These are phyloP conservation scores for Formicarius rufipectus DNA, from an alignment of 2,113 vertebrate species.

Conservation along the genomic window DNA sequence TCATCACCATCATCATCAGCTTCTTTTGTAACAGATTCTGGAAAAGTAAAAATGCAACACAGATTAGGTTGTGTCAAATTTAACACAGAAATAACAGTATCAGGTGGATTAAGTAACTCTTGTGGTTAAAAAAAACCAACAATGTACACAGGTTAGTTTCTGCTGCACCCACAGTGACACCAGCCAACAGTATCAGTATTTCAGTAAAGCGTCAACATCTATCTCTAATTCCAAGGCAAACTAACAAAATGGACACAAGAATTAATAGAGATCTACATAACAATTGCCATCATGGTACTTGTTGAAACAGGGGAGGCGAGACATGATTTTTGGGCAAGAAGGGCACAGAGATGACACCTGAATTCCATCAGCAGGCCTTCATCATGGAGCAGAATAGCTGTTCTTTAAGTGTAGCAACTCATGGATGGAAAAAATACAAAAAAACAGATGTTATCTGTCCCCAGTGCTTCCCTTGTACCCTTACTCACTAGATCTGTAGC, in stretches of 20 bases:
- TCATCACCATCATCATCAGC: constrained; percentile 43
- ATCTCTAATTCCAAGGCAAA: not conserved
- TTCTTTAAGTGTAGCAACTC: not conserved
- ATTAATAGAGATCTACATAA: not conserved
- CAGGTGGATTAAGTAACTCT: not conserved
- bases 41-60: not conserved
- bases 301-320: not conserved
- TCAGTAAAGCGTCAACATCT: not conserved
- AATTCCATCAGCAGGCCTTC: not conserved
- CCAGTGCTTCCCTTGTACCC: not conserved
- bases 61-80: not conserved
- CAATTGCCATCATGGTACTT: not conserved
- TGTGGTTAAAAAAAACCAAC: not conserved
- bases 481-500: not conserved
- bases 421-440: not conserved
- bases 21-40: constrained; percentile 64
- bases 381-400: not conserved
- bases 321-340: not conserved
- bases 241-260: not conserved
- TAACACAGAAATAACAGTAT: not conserved
- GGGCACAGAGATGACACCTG: not conserved
- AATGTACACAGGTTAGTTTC: not conserved
- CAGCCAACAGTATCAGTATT: not conserved
- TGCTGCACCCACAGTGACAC: not conserved
- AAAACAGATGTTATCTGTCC: not conserved